Percentiles rank a stretch among this genome's conserved stretches.
Conservation (phyloP, 1,140 invertebrate species). For the Archivesica marissinica region DNA sequence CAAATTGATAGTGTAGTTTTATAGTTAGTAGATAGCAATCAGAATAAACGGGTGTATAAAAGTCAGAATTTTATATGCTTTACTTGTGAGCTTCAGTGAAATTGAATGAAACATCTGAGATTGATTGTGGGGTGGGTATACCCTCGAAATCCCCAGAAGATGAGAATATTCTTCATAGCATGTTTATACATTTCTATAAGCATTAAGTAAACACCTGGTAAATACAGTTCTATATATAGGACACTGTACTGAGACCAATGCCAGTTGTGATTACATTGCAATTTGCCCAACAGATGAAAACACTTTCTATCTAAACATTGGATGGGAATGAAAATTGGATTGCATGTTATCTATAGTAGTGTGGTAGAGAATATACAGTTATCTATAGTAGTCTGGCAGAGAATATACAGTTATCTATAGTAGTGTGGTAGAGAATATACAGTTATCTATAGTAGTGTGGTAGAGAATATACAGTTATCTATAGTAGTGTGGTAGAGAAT, state of each 20-base stretch:
- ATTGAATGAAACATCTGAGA: background rate
- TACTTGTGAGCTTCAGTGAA: background rate
- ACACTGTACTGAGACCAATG: background rate
- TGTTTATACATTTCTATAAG: constrained; percentile 4
- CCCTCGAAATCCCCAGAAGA: background rate
- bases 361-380: too few species aligned
- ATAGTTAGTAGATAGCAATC: background rate
- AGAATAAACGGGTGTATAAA: background rate
- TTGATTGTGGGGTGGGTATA: background rate
- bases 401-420: too few species aligned
- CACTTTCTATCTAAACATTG: too few species aligned
- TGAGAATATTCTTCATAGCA: background rate
- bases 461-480: too few species aligned
- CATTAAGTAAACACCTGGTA: constrained; percentile 1
- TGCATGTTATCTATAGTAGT: too few species aligned
- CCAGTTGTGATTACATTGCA: constrained; percentile 4
- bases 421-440: too few species aligned
- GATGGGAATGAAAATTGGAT: too few species aligned
- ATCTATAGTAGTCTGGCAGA: too few species aligned
- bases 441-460: too few species aligned
- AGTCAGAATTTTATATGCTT: background rate
- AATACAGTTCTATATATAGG: constrained; percentile 17
- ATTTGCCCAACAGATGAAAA: too few species aligned
- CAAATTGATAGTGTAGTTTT: background rate
- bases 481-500: too few species aligned